Percentiles rank a stretch among this genome's conserved stretches.
These are phyloP conservation scores for Bubo scandiacus DNA, from an alignment of 2,113 vertebrate species.

Conservation along the genomic window DNA sequence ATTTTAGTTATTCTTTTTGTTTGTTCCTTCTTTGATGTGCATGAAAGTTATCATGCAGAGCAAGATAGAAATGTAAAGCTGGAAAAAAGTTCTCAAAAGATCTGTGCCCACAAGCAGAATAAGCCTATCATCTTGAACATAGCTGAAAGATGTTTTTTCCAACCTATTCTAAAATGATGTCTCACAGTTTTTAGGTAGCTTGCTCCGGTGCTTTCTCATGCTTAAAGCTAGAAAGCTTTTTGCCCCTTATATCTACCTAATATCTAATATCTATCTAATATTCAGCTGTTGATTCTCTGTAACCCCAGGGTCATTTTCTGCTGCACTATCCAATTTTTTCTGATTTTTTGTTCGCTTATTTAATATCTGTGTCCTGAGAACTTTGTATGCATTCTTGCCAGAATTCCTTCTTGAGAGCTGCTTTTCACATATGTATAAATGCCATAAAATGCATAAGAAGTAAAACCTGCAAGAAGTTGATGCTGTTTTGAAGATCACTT, in stretches of 20 bases:
- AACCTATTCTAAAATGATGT: neutral
- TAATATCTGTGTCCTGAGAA: neutral
- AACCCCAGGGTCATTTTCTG: neutral
- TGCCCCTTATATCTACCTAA: neutral
- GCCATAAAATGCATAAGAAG: neutral
- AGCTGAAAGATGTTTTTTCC: neutral
- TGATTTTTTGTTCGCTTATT: neutral
- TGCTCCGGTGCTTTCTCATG: neutral
- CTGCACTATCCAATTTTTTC: neutral
- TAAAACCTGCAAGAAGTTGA: neutral
- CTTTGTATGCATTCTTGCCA: neutral
- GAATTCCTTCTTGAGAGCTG: neutral
- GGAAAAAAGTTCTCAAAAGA: neutral
- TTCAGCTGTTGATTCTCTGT: neutral
- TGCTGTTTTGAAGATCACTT: neutral
- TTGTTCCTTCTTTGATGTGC: neutral
- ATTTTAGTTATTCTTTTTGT: neutral
- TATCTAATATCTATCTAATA: neutral
- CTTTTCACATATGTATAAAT: neutral
- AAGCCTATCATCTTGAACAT: neutral
- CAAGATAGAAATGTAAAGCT: neutral
- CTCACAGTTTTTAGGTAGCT: neutral
- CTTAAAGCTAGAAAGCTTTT: neutral
- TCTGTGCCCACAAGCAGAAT: neutral
- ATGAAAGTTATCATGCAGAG: neutral